Evolutionary conservation across 2,113 vertebrate species (phyloP).

Genomic region (Gobio gobio): DNA sequence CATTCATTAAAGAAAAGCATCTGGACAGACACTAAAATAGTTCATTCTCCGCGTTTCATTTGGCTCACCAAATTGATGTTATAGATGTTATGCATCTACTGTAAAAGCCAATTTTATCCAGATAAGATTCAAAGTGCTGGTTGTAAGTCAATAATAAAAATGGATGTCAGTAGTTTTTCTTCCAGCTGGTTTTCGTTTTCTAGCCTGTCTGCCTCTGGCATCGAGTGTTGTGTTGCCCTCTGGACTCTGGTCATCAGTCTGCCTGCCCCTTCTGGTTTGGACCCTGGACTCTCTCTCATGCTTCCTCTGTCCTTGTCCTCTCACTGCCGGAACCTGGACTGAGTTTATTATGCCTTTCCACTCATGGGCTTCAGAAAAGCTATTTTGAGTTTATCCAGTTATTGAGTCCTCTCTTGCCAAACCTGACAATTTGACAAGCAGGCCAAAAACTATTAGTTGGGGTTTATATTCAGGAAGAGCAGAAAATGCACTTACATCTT

Average conservation of each 20-base stretch:
- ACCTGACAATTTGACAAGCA: background rate
- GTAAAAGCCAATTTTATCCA: background rate
- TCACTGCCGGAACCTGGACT: background rate
- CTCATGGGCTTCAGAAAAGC: constrained; percentile 84
- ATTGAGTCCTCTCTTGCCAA: background rate
- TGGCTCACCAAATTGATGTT: background rate
- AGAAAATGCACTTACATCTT: constrained; percentile 84
- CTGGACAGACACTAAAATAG: background rate
- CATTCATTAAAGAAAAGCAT: background rate
- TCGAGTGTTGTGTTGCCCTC: background rate
- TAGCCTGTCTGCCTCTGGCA: background rate
- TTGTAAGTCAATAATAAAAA: background rate
- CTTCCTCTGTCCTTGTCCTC: background rate
- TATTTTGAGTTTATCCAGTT: background rate
- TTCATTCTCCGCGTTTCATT: background rate
- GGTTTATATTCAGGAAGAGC: background rate
- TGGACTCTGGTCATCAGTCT: background rate
- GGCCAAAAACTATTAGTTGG: background rate
- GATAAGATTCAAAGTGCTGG: background rate
- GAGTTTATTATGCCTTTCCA: background rate
- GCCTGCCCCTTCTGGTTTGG: background rate
- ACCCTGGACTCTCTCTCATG: background rate
- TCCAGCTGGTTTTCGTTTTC: background rate
- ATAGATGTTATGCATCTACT: background rate
- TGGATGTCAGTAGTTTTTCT: background rate